These are phyloP conservation scores for Montipora capitata DNA, from an alignment of 92 coral and sea anemone species.

Conservation along the genomic window DNA sequence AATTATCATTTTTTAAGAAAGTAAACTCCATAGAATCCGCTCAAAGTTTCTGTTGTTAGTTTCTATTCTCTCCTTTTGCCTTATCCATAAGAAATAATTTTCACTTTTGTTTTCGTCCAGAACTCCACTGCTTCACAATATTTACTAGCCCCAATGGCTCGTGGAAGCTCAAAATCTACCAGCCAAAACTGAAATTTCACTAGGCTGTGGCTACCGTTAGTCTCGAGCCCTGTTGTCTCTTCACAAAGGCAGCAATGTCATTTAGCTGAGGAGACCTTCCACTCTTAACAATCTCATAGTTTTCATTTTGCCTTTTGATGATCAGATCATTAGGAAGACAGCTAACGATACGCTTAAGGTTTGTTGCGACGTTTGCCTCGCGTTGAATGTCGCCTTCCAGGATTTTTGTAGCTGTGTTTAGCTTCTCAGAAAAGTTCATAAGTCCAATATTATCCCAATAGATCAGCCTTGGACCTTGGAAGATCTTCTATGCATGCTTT, in stretches of 20 bases:
- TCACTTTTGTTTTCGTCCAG: no score
- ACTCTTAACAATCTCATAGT: conserved; percentile 55
- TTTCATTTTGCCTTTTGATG: conserved; percentile 63
- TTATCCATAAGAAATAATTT: no score
- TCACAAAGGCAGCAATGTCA: conserved; percentile 69
- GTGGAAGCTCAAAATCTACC: no score
- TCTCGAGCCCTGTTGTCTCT: conserved; percentile 30
- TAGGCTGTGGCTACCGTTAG: no score
- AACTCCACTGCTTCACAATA: no score
- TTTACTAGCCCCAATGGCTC: no score
- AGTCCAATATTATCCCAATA: conserved; percentile 70
- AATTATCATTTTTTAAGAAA: no score
- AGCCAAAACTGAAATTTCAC: no score
- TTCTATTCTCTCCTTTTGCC: no score
- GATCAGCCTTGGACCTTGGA: conserved; percentile 66
- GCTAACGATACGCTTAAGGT: conserved; percentile 50
- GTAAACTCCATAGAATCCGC: no score
- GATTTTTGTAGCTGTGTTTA: conserved; percentile 72
- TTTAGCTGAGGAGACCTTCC: conserved; percentile 57
- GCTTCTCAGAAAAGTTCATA: conserved; percentile 62
- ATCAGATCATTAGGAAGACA: conserved; percentile 69
- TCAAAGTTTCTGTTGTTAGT: no score
- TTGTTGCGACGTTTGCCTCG: conserved; percentile 74
- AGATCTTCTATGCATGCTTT: conserved; percentile 71
- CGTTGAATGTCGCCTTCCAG: conserved; percentile 66